These are phyloP conservation scores for Phalloptychus januarius DNA, from an alignment of 2,797 vertebrate species.

Conservation along the genomic window DNA sequence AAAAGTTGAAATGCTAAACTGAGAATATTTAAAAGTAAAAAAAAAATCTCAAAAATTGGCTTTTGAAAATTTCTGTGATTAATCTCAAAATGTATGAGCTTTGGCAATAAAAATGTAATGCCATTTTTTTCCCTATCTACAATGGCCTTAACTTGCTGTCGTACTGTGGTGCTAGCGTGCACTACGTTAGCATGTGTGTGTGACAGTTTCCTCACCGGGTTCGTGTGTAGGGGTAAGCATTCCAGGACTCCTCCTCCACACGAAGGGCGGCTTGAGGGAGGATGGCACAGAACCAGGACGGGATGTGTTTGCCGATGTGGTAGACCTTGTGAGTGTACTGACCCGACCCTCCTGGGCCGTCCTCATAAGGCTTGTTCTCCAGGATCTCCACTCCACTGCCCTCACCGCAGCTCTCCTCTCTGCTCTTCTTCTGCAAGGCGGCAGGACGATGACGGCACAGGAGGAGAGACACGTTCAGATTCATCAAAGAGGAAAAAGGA, in stretches of 20 bases:
- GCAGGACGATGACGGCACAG: background rate
- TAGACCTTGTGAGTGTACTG: conserved; percentile 99
- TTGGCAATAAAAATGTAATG: no score
- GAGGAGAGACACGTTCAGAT: background rate
- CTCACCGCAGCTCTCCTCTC: conserved; percentile 96
- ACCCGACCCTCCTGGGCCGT: conserved; percentile 92
- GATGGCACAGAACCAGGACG: conserved; percentile 96
- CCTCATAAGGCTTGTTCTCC: conserved; percentile 94
- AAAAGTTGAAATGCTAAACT: no score
- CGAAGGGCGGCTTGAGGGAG: conserved; percentile 92
- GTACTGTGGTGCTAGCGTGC: background rate
- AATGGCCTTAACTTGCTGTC: no score
- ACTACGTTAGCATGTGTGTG: background rate
- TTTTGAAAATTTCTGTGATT: no score
- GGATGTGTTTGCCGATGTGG: conserved; percentile 99
- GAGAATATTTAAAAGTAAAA: no score
- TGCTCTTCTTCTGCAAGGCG: conserved; percentile 91
- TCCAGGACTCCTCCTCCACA: conserved; percentile 96
- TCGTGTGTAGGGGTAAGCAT: conserved; percentile 93
- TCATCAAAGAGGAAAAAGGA: background rate
- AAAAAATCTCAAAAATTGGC: no score
- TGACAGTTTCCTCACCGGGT: conserved; percentile 83
- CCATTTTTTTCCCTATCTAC: no score
- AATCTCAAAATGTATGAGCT: no score
- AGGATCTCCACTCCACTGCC: conserved; percentile 98